Evolutionary conservation across 2,113 vertebrate genomes (phyloP).

Genomic region (Equus przewalskii): DNA sequence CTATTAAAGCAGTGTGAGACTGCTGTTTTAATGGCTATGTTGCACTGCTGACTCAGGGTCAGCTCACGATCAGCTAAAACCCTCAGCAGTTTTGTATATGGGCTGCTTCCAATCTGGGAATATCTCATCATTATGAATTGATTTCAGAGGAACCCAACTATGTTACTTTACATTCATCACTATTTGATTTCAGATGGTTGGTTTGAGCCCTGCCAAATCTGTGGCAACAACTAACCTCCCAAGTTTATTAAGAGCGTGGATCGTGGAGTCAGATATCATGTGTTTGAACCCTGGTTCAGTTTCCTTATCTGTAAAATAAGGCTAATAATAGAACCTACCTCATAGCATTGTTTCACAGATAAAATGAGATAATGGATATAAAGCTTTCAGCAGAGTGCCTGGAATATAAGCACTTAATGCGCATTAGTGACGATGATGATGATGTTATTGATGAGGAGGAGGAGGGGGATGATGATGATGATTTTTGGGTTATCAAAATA

Average conservation of each 20-base stretch:
- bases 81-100: not conserved
- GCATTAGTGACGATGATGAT: not conserved
- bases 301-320: slow-evolving; percentile 9
- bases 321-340: slow-evolving; percentile 71
- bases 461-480: not conserved
- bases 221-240: not conserved
- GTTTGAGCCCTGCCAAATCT: not conserved
- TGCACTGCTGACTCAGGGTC: not conserved
- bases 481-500: not conserved
- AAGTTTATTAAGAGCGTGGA: not conserved
- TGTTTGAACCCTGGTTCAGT: slow-evolving; percentile 29
- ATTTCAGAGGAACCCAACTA: not conserved
- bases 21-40: not conserved
- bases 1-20: not conserved
- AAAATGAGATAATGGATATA: slow-evolving; percentile 66
- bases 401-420: not conserved
- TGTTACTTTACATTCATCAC: not conserved
- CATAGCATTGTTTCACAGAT: slow-evolving; percentile 8
- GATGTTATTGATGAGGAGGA: not conserved
- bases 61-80: not conserved
- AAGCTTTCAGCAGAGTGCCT: slow-evolving; percentile 67
- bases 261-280: not conserved
- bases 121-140: not conserved
- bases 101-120: not conserved
- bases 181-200: not conserved